phyloP scores from a whole-genome alignment of 2,113 vertebrate genomes.

The Zeus faber region DNA sequence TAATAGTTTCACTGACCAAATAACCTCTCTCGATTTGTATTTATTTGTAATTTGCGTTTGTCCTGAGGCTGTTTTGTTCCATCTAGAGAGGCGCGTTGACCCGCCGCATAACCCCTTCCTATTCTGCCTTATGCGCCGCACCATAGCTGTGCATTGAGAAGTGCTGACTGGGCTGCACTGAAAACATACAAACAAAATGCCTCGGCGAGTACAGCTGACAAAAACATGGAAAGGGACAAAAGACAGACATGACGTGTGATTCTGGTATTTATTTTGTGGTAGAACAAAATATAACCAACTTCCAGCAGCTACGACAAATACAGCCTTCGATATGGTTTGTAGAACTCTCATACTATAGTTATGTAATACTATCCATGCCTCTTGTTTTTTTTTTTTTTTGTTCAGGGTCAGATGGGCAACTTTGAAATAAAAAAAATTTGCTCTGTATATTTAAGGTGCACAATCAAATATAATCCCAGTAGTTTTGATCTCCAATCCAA shows the following conservation, averaged over 20 bases:
- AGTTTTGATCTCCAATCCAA: too few species aligned
- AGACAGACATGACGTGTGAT: constrained; percentile 14
- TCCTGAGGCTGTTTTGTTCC: too few species aligned
- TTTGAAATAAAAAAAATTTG: constrained; percentile 30
- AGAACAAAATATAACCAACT: constrained; percentile 44
- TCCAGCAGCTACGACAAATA: too few species aligned
- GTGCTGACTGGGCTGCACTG: constrained; percentile 13
- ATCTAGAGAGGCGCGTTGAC: too few species aligned
- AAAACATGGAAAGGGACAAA: constrained; percentile 19
- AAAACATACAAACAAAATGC: constrained; percentile 1
- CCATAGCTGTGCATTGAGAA: not conserved
- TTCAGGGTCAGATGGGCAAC: not conserved
- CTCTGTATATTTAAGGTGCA: constrained; percentile 13
- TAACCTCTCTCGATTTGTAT: too few species aligned
- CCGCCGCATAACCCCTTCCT: too few species aligned
- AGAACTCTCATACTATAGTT: constrained; percentile 4
- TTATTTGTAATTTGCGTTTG: too few species aligned
- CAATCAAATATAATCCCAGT: constrained; percentile 21
- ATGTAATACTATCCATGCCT: not conserved
- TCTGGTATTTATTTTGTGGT: constrained; percentile 68
- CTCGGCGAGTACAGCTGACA: not conserved
- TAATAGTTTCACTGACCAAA: too few species aligned
- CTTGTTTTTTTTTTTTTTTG: too few species aligned
- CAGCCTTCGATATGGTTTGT: constrained; percentile 26
- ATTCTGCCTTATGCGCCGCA: not conserved